Conservation (phyloP, 2,797 vertebrate genomes). For the Echiichthys vipera region DNA sequence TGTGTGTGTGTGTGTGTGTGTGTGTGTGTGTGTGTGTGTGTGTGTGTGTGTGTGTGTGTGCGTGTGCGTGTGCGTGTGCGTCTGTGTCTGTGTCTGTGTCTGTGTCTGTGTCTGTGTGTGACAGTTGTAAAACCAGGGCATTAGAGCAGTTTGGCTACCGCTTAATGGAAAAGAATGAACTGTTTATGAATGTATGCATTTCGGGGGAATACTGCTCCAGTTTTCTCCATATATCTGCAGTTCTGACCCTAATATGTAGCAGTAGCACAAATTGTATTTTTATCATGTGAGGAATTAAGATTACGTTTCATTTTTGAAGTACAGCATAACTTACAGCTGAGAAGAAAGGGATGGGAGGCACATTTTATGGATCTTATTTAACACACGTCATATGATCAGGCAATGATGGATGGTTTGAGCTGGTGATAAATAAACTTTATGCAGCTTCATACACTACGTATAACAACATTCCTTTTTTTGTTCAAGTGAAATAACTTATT, state of each 20-base stretch:
- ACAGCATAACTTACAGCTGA: constrained; percentile 17
- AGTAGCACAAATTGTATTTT: constrained; percentile 1
- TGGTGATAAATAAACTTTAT: background rate
- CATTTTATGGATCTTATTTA: constrained; percentile 30
- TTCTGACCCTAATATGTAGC: constrained; percentile 31
- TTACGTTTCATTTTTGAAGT: constrained; percentile 18
- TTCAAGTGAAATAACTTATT: background rate
- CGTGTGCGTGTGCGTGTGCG: constrained; percentile 36
- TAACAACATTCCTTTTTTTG: background rate
- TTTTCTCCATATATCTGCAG: constrained; percentile 20
- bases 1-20: constrained; percentile 21
- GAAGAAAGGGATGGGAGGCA: background rate
- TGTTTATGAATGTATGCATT: constrained; percentile 58
- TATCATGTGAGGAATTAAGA: constrained; percentile 18
- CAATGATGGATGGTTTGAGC: background rate
- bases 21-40: constrained; percentile 2
- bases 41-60: constrained; percentile 40
- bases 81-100: too few species aligned
- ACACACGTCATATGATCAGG: constrained; percentile 15
- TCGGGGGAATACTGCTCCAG: constrained; percentile 46
- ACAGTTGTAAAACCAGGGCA: constrained; percentile 58
- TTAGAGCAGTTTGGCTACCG: constrained; percentile 58
- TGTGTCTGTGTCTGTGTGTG: constrained; percentile 26
- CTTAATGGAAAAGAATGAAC: constrained; percentile 69
- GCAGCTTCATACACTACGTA: background rate